Conservation (phyloP, 1,140 invertebrate species). For the Drosophila novamexicana region DNA sequence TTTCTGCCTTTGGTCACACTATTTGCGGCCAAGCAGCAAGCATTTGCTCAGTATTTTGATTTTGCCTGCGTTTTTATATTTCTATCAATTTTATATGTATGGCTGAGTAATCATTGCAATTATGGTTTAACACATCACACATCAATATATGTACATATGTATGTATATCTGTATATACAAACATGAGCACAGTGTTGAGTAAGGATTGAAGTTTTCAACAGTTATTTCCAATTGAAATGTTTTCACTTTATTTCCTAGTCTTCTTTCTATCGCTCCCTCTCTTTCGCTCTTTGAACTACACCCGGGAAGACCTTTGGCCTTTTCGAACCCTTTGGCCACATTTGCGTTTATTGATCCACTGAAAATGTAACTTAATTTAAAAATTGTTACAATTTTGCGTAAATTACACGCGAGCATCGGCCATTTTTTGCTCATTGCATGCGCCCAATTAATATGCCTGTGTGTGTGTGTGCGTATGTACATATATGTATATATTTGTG, state of each 20-base stretch:
- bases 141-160: not conserved
- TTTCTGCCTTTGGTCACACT: too few species aligned
- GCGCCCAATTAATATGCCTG: constrained; percentile 31
- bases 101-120: not conserved
- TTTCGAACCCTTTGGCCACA: constrained; percentile 6
- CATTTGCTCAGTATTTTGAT: too few species aligned
- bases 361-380: constrained; percentile 48
- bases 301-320: not conserved
- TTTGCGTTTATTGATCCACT: constrained; percentile 19
- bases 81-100: too few species aligned
- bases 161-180: not conserved
- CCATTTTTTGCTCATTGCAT: constrained; percentile 64
- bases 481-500: not conserved
- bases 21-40: too few species aligned
- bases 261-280: not conserved
- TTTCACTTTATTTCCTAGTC: constrained; percentile 10
- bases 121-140: too few species aligned
- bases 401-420: constrained; percentile 63
- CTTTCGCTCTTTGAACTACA: not conserved
- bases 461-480: constrained; percentile 11
- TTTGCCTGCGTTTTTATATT: too few species aligned
- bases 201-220: not conserved
- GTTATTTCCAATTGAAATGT: constrained; percentile 15
- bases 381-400: constrained; percentile 63
- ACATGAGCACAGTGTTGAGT: not conserved